Percentiles rank a stretch among this genome's conserved stretches.
phyloP scores from a whole-genome alignment of 2,797 vertebrate genomes.

The Acipenser oxyrinchus region DNA sequence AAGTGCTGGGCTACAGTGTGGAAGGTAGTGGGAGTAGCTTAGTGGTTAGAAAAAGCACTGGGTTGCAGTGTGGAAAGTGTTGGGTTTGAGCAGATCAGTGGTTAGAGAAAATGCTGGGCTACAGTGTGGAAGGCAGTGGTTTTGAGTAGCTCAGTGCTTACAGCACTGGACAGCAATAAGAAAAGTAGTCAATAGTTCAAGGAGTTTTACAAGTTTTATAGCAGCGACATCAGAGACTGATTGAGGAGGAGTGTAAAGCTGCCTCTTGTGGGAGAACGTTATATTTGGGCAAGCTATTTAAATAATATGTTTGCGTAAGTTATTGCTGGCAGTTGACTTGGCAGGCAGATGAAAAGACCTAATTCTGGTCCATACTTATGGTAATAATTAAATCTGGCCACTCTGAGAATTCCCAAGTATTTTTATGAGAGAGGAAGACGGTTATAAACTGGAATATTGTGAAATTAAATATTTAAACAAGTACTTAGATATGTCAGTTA shows the following conservation, averaged over 20 bases:
- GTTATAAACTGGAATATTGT: too few relatives aligned
- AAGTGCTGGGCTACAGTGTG: too few relatives aligned
- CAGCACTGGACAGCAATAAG: background rate
- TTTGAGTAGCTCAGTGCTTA: background rate
- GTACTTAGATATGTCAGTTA: too few relatives aligned
- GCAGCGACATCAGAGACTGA: too few relatives aligned
- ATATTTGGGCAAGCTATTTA: conserved; percentile 10
- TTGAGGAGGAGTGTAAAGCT: background rate
- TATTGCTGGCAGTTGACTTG: conserved; percentile 11
- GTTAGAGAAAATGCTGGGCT: background rate
- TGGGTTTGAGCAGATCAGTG: background rate
- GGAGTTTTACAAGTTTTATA: background rate
- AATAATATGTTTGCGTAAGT: conserved; percentile 13
- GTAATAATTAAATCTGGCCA: conserved; percentile 23
- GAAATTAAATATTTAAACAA: too few relatives aligned
- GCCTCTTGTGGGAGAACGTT: conserved; percentile 1
- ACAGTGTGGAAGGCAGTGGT: background rate
- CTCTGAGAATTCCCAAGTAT: conserved; percentile 17
- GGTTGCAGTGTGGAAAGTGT: background rate
- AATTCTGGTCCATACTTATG: background rate
- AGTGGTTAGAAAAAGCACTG: background rate
- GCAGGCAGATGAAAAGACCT: conserved; percentile 7
- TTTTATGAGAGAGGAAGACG: conserved; percentile 17
- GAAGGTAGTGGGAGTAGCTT: too few relatives aligned
- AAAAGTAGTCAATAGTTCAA: background rate